Evolutionary conservation across 2,797 vertebrate species (phyloP), one percentile per base, ranked within the genome.

Genomic region (Furcifer pardalis): DNA sequence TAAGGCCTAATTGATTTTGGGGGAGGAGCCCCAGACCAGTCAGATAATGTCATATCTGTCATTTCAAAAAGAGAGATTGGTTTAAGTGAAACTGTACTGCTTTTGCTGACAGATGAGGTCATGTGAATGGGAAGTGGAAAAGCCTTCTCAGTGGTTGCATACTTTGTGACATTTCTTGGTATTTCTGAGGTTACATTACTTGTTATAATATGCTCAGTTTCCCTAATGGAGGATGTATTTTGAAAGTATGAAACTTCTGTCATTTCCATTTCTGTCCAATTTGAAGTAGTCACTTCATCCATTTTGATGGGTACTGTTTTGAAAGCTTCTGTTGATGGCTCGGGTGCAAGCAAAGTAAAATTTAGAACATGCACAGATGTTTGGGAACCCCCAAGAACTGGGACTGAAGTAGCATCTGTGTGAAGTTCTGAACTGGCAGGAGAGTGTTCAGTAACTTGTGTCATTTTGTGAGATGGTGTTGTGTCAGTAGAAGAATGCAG

Each of bases 191-290:
- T 77, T 32, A 87, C 84, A 63, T 62, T 84, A 37, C 79, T 91
- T 88, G 82, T 82, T 85, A 78, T 77, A 62, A 79, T 37, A 86
- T 59, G 79, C 32, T 79, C 23, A 13, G 75, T 77, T 44, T 83
- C 88, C 82, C 85, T 86, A 89, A 72, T 73, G 3, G 86, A 87
- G 35, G 92, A 90, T 82, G 90, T 71, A 1, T 89, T 85, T 84
- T 92, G 87, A 89, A 90, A 5, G 75, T 84, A 83, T 74, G 93
- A 85, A 84, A 86, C 42, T n/a, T 89, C 87, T 7, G 81, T 89
- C 25, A 89, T 82, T 60, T 85, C 90, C n/a, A 5, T 42, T 77
- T 87, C 87, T 76, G 90, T 73, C 73, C 73, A 62, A 7, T 44
- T 5, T 75, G 91, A 72, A 37, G 87, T 68, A 63, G 77, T 92